Base-by-base conservation (phyloP, 2,113 vertebrate genomes). In the Pseudopodoces humilis region DNA sequence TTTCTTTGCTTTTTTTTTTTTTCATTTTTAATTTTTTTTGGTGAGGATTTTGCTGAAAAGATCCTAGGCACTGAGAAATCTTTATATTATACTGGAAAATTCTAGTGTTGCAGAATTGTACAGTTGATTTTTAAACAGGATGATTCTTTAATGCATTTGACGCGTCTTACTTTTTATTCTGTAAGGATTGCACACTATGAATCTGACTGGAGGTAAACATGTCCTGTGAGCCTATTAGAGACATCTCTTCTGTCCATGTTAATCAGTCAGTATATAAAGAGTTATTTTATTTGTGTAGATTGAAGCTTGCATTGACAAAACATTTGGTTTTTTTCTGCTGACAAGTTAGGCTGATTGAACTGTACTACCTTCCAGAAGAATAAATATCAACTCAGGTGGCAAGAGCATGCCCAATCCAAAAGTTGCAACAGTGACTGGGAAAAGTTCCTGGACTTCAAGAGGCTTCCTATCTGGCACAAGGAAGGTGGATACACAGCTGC, bases 41-140 rank as follows among this genome's bases (percentile, higher is more conserved):
- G 43, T 91, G 52, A 80, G 39, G 30, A 94, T 92, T 96, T 97
- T 95, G 80, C 91, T 94, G 88, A 94, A 96, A 96, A 93, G 88
- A 67, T 94, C 55, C 92, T 76, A 80, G 68, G 53, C 77, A 67
- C 50, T 90, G 47, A 91, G 60, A 95, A 86, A 91, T 18, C 49
- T 92, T 97, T 86, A 86, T 28, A 88, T 14, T 43, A 77, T 56
- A 74, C 35, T 58, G 41, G 55, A 83, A 92, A 91, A 83, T 91
- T 94, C 72, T 87, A 46, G 50, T 87, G 64, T 87, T 94, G 37
- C 1, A 2, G 35, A 53, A 58, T 23, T 47, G 65, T 59, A 89
- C 19, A 21, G 46, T 35, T 6, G 7, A 55, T 72, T 92, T 80
- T 75, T 86, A 95, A 91, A 86, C 30, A 91, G 90, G 28, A 69